Evolutionary conservation across 2,797 vertebrate species (phyloP).

Genomic region (Poeciliopsis infans): DNA sequence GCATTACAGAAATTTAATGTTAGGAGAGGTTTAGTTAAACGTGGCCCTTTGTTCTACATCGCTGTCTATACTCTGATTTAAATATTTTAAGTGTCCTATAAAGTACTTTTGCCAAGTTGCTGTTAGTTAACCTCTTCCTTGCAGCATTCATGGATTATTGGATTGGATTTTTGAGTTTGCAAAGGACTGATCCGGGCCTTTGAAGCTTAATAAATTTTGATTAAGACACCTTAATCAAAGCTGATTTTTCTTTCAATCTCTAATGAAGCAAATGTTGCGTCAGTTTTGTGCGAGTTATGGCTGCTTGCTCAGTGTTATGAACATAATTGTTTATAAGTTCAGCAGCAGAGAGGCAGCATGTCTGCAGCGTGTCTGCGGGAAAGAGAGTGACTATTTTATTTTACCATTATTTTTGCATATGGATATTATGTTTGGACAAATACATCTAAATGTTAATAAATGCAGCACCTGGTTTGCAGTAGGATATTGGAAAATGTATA

Average conservation of each 20-base stretch:
- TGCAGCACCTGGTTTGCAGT: background rate
- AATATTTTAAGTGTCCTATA: background rate
- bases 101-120: background rate
- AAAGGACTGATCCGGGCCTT: background rate
- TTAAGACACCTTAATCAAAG: background rate
- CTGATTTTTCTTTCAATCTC: background rate
- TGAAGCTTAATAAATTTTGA: background rate
- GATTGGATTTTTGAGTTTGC: background rate
- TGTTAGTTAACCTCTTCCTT: background rate
- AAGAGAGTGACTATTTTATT: background rate
- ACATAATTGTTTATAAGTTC: background rate
- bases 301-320: background rate
- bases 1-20: background rate
- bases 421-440: background rate
- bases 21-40: background rate
- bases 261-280: background rate
- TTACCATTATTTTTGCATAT: background rate
- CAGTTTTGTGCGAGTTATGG: background rate
- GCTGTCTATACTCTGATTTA: background rate
- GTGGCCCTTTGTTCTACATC: background rate
- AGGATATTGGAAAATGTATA: background rate
- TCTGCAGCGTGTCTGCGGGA: background rate
- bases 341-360: background rate
- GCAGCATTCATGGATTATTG: background rate
- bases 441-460: background rate